Base-by-base conservation (phyloP, 2,113 vertebrate genomes). In the Otis tarda region DNA sequence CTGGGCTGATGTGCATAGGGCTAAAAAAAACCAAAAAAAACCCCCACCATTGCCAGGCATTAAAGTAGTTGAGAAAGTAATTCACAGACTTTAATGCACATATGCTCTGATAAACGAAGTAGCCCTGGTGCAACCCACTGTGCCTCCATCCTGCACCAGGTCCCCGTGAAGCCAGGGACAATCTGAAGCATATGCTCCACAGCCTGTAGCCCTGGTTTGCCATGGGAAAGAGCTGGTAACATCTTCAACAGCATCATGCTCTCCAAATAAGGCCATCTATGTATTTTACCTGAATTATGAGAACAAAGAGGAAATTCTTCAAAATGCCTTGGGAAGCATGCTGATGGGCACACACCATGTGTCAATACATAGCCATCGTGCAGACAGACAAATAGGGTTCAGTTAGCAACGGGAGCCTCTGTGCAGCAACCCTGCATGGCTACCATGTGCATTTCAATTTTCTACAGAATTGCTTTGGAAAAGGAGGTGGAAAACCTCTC, bases 401-500 rank as follows among this genome's bases (percentile, higher is more conserved):
- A 6, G 13, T 83, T 68, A 45, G 35, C 65, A 71, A 43, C 4
- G 14, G 60, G 61, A 90, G 35, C 53, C 28, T 84, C 49, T 76
- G 25, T 25, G 61, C 69, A 91, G 81, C 65, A 64, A 57, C 53
- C 28, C 78, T 59, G 22, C 85, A 21, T 9, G 79, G 71, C 79
- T 61, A 65, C 85, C 69, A 20, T 11, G 64, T 14, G 12, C 77
- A 50, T 83, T 87, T 82, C 92, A 33, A 61, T 92, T 90, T 87
- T 84, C 20, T 37, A 82, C 83, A 49, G 82, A 47, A 74, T 43
- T 76, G 83, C 80, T 87, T 87, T 79, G 61, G 78, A 79, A 95
- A 90, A 76, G 79, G 70, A 93, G 87, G 37, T 69, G 67, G 77
- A 93, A 65, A 93, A 92, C 41, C 45, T 94, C 87, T 61, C 50